phyloP scores from a whole-genome alignment of 2,113 vertebrate species.

The Clarias batrachus region DNA sequence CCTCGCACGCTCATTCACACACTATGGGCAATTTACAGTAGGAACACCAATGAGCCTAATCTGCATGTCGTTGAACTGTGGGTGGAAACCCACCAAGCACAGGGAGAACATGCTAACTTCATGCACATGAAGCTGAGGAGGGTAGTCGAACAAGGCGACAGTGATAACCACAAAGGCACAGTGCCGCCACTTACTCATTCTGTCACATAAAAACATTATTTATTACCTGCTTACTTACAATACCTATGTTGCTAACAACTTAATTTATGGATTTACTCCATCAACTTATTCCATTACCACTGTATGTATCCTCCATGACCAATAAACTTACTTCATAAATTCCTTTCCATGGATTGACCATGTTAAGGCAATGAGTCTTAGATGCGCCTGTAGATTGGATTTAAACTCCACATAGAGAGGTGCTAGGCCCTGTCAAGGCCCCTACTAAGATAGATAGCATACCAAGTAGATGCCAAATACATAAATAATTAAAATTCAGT shows the following conservation, averaged over 20 bases:
- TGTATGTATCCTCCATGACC: background rate
- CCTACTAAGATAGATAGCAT: slow-evolving; percentile 3
- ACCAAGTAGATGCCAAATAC: slow-evolving; percentile 19
- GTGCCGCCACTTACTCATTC: background rate
- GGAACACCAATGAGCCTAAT: too few species aligned
- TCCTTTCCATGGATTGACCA: background rate
- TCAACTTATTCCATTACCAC: background rate
- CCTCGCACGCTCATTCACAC: too few species aligned
- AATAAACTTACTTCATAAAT: background rate
- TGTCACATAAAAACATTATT: background rate
- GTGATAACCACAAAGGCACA: too few species aligned
- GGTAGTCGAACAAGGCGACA: too few species aligned
- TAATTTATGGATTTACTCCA: background rate
- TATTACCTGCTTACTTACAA: slow-evolving; percentile 11
- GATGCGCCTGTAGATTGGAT: background rate
- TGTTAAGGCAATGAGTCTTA: background rate
- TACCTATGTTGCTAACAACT: too few species aligned
- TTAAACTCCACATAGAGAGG: background rate
- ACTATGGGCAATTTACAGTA: too few species aligned
- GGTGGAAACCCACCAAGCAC: too few species aligned
- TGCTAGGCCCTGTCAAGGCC: background rate
- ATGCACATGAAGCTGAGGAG: too few species aligned
- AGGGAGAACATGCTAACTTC: too few species aligned
- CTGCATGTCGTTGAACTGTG: too few species aligned
- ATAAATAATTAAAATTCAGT: slow-evolving; percentile 23